A percentile compares a stretch with the other conserved stretches of the same genome.
Evolutionary conservation across 1,140 invertebrate genomes (phyloP).

Genomic region (Sitobion miscanthi): DNA sequence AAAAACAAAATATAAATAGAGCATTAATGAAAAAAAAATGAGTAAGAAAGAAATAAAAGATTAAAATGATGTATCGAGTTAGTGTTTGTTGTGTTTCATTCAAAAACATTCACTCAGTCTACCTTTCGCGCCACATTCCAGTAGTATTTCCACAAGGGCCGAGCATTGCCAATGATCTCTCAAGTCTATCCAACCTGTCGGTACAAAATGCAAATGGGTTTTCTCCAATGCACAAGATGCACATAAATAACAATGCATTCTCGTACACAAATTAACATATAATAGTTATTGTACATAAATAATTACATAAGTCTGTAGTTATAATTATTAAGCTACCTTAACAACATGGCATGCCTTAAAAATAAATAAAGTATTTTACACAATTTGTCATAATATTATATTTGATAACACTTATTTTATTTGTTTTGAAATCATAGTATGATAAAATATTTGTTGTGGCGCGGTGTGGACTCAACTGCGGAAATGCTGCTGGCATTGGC

Average conservation of each 20-base stretch:
- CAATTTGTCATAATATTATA: neutral
- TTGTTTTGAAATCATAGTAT: neutral
- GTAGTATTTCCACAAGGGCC: constrained; percentile 65
- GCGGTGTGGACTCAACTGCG: too few relatives aligned
- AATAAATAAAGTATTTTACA: neutral
- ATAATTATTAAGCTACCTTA: constrained; percentile 10
- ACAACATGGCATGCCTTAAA: constrained; percentile 3
- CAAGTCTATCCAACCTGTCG: constrained; percentile 60
- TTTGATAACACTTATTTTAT: neutral
- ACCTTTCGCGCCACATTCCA: constrained; percentile 70
- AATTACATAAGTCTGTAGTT: neutral
- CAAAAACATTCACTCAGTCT: constrained; percentile 61
- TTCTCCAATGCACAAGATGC: constrained; percentile 43
- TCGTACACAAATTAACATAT: constrained; percentile 5
- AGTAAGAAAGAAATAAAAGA: neutral
- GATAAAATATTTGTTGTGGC: neutral
- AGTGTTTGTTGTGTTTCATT: constrained; percentile 52
- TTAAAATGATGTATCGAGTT: constrained; percentile 23
- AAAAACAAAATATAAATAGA: constrained; percentile 35
- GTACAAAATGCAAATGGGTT: constrained; percentile 49
- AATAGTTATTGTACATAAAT: constrained; percentile 22
- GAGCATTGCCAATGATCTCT: constrained; percentile 65
- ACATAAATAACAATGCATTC: constrained; percentile 47
- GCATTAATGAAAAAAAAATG: constrained; percentile 14
- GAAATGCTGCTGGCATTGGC: too few relatives aligned